Evolutionary conservation across 2,797 vertebrate species (phyloP).

Genomic region (Siniperca scherzeri): DNA sequence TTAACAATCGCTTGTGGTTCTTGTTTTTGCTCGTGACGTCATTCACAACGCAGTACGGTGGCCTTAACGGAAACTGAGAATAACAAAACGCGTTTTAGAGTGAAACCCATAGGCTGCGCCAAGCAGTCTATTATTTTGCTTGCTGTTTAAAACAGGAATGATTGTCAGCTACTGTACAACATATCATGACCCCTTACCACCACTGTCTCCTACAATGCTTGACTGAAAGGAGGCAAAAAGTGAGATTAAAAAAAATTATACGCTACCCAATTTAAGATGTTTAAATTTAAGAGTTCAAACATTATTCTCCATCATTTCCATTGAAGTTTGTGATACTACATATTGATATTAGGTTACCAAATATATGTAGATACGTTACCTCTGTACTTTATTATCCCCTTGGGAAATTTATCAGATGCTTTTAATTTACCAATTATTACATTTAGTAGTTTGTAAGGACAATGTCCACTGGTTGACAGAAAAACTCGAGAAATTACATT

Average conservation of each 20-base stretch:
- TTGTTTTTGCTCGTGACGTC: slow-evolving; percentile 79
- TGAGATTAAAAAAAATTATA: not conserved
- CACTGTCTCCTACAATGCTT: not conserved
- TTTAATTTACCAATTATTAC: not conserved
- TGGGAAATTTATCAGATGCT: not conserved
- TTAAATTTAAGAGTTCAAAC: not conserved
- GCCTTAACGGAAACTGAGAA: slow-evolving; percentile 1
- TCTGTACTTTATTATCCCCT: not conserved
- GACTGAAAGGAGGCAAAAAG: not conserved
- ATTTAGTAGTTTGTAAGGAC: not conserved
- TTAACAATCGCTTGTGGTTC: slow-evolving; percentile 8
- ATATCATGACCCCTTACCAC: rapidly evolving
- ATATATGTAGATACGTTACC: not conserved
- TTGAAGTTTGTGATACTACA: not conserved
- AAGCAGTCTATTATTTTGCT: not conserved
- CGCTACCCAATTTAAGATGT: not conserved
- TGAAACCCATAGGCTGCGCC: slow-evolving; percentile 57
- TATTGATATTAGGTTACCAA: not conserved
- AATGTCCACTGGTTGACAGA: not conserved
- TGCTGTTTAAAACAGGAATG: not conserved
- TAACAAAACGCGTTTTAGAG: slow-evolving; percentile 66
- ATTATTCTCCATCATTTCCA: not conserved
- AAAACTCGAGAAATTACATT: not conserved
- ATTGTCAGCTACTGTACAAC: not conserved
- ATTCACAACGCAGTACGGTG: slow-evolving; percentile 69